These are phyloP conservation scores for Microtus ochrogaster DNA, from an alignment of 2,113 vertebrate genomes.

Conservation along the genomic window DNA sequence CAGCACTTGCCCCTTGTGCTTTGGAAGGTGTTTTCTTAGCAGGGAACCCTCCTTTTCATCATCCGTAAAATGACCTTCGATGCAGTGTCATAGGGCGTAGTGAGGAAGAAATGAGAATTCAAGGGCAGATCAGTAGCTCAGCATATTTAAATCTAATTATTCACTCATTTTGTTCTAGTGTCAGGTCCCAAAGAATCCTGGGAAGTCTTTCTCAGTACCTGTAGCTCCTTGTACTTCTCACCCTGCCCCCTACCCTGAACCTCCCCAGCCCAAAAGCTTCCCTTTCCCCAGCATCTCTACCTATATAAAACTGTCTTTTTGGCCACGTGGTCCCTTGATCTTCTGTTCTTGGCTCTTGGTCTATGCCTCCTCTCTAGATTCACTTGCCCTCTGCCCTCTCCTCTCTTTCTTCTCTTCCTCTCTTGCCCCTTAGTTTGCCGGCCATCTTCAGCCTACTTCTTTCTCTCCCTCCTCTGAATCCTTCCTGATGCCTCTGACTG, in stretches of 20 bases:
- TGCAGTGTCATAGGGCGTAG: neutral
- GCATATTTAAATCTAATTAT: neutral
- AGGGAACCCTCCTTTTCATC: neutral
- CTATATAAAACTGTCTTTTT: neutral
- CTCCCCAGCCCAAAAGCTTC: neutral
- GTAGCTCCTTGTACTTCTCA: neutral
- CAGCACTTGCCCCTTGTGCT: neutral
- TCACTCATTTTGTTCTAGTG: neutral
- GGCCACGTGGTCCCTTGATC: neutral
- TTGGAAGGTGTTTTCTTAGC: neutral
- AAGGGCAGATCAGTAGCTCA: neutral
- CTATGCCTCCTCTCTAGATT: neutral
- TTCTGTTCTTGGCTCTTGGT: neutral
- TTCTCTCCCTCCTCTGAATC: neutral
- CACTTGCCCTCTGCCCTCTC: neutral
- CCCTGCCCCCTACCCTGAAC: neutral
- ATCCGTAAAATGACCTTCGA: neutral
- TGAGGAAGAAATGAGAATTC: neutral
- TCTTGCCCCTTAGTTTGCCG: neutral
- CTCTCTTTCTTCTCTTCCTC: neutral
- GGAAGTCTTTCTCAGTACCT: neutral
- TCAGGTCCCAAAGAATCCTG: neutral
- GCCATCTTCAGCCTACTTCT: neutral
- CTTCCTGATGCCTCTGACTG: neutral
- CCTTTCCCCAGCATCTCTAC: neutral